Base-by-base conservation (phyloP, 2,113 vertebrate genomes). In the Cygnus buccinator region DNA sequence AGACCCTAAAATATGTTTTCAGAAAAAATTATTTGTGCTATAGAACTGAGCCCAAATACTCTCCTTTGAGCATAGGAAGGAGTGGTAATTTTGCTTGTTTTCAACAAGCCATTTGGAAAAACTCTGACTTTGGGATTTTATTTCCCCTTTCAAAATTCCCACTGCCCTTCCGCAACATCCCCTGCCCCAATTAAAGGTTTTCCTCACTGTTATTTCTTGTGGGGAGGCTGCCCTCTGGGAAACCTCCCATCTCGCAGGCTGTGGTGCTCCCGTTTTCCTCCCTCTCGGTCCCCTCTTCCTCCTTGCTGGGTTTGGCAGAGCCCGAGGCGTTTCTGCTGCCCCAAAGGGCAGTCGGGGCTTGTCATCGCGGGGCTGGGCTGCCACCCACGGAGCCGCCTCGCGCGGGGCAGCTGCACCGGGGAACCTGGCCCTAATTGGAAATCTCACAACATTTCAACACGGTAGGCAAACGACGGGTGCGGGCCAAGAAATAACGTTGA, bases 11-110 rank as follows among this genome's bases (percentile, higher is more conserved):
- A 35, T 2, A 41, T 41, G 26, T 18, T 55, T 63, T 63, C 2
- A 3, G 15, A 35, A 25, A 87, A 87, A 52, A 76, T 35, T 21
- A 29, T 11, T 28, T 44, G 3, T 83, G 15, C 8, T 37, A 3
- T 77, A 35, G 23, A 63, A 71, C 0, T 1, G 52, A 92, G 43
- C 70, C 20, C 35, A 94, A 87, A 62, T 67, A 37, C 68, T 72
- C 55, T 72, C 26, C 28, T 43, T 62, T 28, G 44, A 50, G 5
- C 0, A 0, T 20, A n/a, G 79, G n/a, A 61, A 0, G 2, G 21
- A 61, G 12, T 0, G 1, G 5, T 20, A 46, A 4, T 2, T 71
- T 50, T 21, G 37, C 37, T 23, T n/a, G 17, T 62, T 33, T 66
- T 25, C 39, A 63, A 35, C 48, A n/a, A 43, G 13, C 48, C 75